Evolutionary conservation across 1,140 invertebrate species (phyloP).

Genomic region (Drosophila quadrilineata): DNA sequence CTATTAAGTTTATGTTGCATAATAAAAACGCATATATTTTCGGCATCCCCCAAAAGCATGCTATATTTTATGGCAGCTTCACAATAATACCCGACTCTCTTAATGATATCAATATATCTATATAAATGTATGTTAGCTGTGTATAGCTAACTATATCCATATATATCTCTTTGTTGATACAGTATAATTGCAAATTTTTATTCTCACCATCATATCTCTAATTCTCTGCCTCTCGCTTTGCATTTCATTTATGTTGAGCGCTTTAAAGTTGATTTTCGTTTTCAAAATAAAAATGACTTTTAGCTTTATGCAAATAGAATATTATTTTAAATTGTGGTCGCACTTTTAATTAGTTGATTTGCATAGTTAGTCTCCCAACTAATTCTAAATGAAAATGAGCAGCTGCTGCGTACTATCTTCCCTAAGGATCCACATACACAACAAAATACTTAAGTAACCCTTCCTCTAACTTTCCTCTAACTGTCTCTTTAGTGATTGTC

Average conservation of each 20-base stretch:
- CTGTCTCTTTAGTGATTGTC: slow-evolving; percentile 23
- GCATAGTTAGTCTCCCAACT: slow-evolving; percentile 1
- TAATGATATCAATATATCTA: neutral
- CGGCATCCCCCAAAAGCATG: no score
- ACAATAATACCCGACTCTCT: no score
- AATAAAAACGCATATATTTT: slow-evolving; percentile 5
- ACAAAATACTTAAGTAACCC: slow-evolving; percentile 31
- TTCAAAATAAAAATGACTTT: slow-evolving; percentile 22
- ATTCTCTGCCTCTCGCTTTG: slow-evolving; percentile 16
- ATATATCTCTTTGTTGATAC: slow-evolving; percentile 55
- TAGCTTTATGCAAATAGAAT: slow-evolving; percentile 38
- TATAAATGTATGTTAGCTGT: slow-evolving; percentile 1
- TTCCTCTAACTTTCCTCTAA: neutral
- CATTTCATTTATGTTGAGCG: slow-evolving; percentile 20
- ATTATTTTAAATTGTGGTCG: slow-evolving; percentile 51
- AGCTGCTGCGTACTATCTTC: neutral
- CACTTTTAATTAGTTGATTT: slow-evolving; percentile 27
- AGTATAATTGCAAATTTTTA: slow-evolving; percentile 59
- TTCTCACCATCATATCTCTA: slow-evolving; percentile 11
- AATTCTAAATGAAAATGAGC: slow-evolving; percentile 1
- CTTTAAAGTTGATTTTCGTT: slow-evolving; percentile 1
- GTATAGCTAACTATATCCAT: no score
- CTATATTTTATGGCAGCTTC: no score
- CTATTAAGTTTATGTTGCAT: slow-evolving; percentile 15
- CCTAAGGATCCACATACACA: slow-evolving; percentile 5